Evolutionary conservation across 2,797 vertebrate genomes (phyloP).

Genomic region (Lepus townsendii): DNA sequence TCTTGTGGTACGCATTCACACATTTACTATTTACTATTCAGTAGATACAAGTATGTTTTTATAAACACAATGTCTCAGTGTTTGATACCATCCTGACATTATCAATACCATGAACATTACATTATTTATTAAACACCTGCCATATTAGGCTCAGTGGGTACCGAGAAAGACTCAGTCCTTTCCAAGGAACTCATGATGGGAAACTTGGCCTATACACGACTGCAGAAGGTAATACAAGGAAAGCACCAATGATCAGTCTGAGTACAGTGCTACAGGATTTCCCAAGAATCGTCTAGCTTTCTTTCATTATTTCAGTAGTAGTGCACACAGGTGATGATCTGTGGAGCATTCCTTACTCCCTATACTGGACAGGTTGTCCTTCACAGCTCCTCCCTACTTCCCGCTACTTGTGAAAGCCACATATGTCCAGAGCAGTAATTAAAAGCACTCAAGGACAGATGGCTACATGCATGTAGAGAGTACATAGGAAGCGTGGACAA

Average conservation of each 20-base stretch:
- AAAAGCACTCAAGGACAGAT: not conserved
- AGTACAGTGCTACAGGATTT: not conserved
- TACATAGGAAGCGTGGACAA: not conserved
- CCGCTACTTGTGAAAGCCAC: not conserved
- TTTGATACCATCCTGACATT: not conserved
- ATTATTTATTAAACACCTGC: not conserved
- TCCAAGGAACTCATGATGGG: not conserved
- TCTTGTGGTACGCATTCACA: not conserved
- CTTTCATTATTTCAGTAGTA: not conserved
- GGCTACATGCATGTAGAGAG: not conserved
- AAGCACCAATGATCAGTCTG: not conserved
- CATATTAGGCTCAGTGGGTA: not conserved
- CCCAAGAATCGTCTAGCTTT: not conserved
- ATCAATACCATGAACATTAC: not conserved
- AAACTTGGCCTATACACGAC: not conserved
- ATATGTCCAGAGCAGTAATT: not conserved
- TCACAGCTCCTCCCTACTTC: not conserved
- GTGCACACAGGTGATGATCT: not conserved
- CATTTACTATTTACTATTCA: not conserved
- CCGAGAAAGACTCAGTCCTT: constrained; percentile 7
- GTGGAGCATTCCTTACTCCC: not conserved
- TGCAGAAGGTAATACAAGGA: not conserved
- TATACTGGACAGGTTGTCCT: not conserved
- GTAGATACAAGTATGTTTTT: not conserved
- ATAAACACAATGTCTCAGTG: not conserved